phyloP scores from a whole-genome alignment of 2,113 vertebrate genomes.

The Noturus placidus region DNA sequence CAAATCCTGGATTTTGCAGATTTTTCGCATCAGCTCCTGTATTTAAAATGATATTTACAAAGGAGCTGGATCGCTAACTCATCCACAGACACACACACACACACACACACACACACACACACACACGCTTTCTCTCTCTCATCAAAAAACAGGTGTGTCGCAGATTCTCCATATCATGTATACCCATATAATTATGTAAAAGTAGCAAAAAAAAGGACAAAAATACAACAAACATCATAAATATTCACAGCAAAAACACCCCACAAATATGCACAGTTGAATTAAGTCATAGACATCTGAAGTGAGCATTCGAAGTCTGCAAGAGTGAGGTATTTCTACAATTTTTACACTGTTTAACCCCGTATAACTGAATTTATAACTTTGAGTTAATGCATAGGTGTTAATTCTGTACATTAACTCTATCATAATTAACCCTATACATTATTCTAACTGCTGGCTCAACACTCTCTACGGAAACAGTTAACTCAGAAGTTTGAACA shows the following conservation, averaged over 20 bases:
- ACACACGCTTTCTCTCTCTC: too few species aligned
- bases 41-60: neutral
- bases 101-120: neutral
- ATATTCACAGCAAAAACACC: neutral
- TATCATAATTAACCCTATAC: neutral
- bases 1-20: neutral
- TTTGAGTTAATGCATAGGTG: too few species aligned
- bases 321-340: neutral
- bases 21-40: neutral
- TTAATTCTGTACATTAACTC: neutral
- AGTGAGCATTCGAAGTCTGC: neutral
- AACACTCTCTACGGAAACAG: neutral
- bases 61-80: neutral
- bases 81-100: constrained; percentile 6
- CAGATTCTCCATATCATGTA: neutral
- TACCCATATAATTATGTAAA: neutral
- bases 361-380: neutral
- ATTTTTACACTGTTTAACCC: neutral
- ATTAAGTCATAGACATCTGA: neutral
- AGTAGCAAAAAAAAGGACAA: neutral
- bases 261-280: neutral
- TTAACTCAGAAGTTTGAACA: neutral
- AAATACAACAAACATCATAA: neutral
- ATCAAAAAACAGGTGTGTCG: constrained; percentile 4
- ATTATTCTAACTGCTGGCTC: neutral